Evolutionary conservation across 2,797 vertebrate genomes (phyloP).

Genomic region (Forpus xanthops): DNA sequence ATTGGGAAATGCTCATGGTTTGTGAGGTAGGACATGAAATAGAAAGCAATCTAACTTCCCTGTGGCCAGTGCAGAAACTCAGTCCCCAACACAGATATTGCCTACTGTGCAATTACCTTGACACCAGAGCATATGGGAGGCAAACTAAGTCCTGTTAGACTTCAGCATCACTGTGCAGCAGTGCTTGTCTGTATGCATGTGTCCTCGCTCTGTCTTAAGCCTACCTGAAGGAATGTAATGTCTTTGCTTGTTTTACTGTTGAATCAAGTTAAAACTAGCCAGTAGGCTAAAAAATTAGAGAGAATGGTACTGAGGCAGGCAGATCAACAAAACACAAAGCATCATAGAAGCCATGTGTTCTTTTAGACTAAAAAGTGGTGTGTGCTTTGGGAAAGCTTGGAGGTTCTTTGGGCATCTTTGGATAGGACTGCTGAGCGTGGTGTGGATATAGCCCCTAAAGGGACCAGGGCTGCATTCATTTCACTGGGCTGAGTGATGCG

Average conservation of each 20-base stretch:
- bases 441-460: accelerated
- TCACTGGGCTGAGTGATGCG: too few species aligned
- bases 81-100: background rate
- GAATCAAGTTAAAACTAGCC: background rate
- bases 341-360: accelerated
- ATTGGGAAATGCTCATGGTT: background rate
- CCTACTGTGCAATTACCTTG: background rate
- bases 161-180: background rate
- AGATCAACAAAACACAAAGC: accelerated
- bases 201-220: background rate
- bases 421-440: accelerated
- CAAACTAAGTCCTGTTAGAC: background rate
- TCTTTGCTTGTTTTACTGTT: background rate
- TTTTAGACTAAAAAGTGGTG: background rate
- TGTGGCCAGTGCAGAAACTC: background rate
- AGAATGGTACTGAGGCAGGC: background rate
- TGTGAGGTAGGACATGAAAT: background rate
- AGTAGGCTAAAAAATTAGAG: background rate
- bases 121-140: background rate
- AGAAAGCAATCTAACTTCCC: background rate
- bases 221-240: background rate
- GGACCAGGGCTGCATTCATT: background rate
- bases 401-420: accelerated
- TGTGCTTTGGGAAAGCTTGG: background rate
- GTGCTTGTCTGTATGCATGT: background rate